Base-by-base conservation (phyloP, 1,140 invertebrate genomes). In the Meloidogyne exigua region DNA sequence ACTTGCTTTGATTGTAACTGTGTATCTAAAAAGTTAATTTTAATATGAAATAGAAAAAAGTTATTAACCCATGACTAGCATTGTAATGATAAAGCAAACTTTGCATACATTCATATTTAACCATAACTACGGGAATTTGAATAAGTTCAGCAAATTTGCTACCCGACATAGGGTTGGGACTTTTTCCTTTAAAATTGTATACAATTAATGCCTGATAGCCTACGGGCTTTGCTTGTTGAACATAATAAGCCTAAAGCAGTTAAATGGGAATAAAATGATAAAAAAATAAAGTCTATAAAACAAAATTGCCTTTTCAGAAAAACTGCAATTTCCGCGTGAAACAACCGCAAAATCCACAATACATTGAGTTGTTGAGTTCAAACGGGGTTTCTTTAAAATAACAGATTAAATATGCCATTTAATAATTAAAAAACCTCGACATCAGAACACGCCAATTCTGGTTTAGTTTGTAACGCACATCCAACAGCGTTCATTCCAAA, bases 111-210 rank as follows among this genome's bases (percentile, higher is more conserved):
- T 42, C 79, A 70, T 86, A 84, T 65, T 73, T 78, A 25, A 87
- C 77, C 85, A 87, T 87, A n/a, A 87, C 72, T 26, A 87, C 81
- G 11, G 85, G 85, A 64, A 87, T 85, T 12, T 72, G 71, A 23
- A 87, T 76, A 15, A 62, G 15, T 7, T 84, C 84, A 2, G 83
- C 79, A 68, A 57, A 84, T 76, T 82, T 81, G 11, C 82, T 82
- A n/a, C 85, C 84, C 1, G 82, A 80, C 84, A 85, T 85, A 15
- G 85, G 85, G 26, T 83, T 76, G 1, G 84, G 84, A 25, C 42
- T 39, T 64, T 80, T 68, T 2, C 77, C 81, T 4, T 72, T 39
- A 13, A 77, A 76, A 62, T 81, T 86, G 80, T 76, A 85, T 23
- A 85, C 75, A 63, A 85, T 85, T 18, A 85, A 26, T 13, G 82